Conservation (phyloP, 2,888 invertebrate genomes). For the Athalia rosae region DNA sequence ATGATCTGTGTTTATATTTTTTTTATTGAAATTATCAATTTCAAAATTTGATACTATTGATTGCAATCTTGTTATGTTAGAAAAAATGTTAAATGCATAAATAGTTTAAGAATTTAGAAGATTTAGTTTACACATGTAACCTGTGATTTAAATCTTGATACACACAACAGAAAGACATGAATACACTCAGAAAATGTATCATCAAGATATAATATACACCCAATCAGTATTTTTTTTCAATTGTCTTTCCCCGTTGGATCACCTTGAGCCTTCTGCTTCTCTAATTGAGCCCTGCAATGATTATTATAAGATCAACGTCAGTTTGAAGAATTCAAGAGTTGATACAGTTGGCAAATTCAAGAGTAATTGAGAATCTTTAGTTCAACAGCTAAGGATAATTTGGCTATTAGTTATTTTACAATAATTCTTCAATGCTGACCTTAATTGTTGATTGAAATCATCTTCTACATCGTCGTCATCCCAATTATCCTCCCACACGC, state of each 20-base stretch:
- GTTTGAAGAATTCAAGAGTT: no score
- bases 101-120: neutral
- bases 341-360: no score
- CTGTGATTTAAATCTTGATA: slow-evolving; percentile 1
- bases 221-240: slow-evolving; percentile 47
- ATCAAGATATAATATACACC: slow-evolving; percentile 27
- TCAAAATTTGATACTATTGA: slow-evolving; percentile 26
- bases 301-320: slow-evolving; percentile 42
- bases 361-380: no score
- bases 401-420: neutral
- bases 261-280: slow-evolving; percentile 76
- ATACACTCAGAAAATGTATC: slow-evolving; percentile 19
- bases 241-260: slow-evolving; percentile 58
- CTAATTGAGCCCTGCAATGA: slow-evolving; percentile 80
- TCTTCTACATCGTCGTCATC: slow-evolving; percentile 99
- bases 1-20: neutral
- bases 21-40: neutral
- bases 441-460: slow-evolving; percentile 96
- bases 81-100: slow-evolving; percentile 12
- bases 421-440: slow-evolving; percentile 75
- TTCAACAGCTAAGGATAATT: no score
- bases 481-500: slow-evolving; percentile 99
- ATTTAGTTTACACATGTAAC: neutral
- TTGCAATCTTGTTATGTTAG: neutral
- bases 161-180: neutral